A percentile compares a stretch with the other conserved stretches of the same genome.
phyloP scores from a whole-genome alignment of 1,140 invertebrate species.

The Holotrichia oblita region DNA sequence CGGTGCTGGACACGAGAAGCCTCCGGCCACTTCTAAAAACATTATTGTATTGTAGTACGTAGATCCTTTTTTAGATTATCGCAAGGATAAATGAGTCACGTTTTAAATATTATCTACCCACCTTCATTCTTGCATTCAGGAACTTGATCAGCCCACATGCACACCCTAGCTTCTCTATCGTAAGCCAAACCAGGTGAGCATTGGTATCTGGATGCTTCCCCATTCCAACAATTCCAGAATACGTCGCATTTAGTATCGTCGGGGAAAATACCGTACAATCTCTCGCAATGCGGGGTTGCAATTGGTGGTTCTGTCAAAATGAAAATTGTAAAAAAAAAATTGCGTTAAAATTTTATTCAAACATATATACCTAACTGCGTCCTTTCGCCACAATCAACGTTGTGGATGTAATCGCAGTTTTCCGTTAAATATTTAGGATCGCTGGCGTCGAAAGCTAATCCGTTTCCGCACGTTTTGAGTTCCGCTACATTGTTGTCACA shows the following conservation, averaged over 20 bases:
- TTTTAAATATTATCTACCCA: too few relatives aligned
- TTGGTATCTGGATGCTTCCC: constrained; percentile 90
- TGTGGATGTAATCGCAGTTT: constrained; percentile 95
- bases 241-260: constrained; percentile 89
- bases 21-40: constrained; percentile 84
- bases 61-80: not conserved
- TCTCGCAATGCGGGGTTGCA: constrained; percentile 82
- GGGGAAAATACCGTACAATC: constrained; percentile 92
- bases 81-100: too few relatives aligned
- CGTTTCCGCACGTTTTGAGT: constrained; percentile 93
- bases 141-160: constrained; percentile 95
- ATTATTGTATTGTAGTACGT: not conserved
- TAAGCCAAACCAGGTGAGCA: constrained; percentile 94
- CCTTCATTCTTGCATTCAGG: constrained; percentile 89
- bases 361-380: constrained; percentile 74
- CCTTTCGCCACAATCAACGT: constrained; percentile 93
- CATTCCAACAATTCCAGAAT: constrained; percentile 98
- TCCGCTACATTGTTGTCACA: constrained; percentile 90
- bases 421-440: constrained; percentile 91
- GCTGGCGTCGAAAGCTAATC: constrained; percentile 88
- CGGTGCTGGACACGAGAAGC: constrained; percentile 86
- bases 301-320: constrained; percentile 81
- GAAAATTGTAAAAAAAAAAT: not conserved
- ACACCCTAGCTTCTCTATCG: constrained; percentile 89
- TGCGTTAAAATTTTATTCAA: not conserved